Base-by-base conservation (phyloP, 2,888 invertebrate genomes). In the Tanytarsus gracilentus region DNA sequence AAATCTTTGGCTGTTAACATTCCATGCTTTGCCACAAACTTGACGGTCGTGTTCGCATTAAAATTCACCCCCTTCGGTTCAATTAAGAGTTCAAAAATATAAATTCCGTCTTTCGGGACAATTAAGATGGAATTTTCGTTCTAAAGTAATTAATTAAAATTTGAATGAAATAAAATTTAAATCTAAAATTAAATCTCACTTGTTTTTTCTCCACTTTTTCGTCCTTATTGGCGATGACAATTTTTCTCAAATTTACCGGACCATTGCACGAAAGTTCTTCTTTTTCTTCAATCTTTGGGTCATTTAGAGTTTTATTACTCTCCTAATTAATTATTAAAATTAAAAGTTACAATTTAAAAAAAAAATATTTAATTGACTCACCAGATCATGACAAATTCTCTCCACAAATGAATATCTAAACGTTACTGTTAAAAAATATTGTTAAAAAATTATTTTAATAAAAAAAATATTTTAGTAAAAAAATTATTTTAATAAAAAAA, bases 1-100 rank as follows among this genome's bases (percentile, higher is more conserved):
- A 88, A 93, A 71, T 94, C 91, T 1, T 85, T 84, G 5, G 94
- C 93, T 0, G 92, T 91, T 44, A 95, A 78, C 70, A 86, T 94
- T 0, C 93, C 92, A 67, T 86, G 81, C 0, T 82, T 80, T 29
- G 85, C 82, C 63, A 80, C 76, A 81, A 91, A 87, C 70, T 86
- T 83, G 16, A 92, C 76, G 55, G 81, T 79, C 1, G 85, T 78
- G 1, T 77, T 75, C 0, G 83, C 80, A 60, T 75, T 78, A 67
- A 81, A 84, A 27, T 72, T 67, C 1, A 70, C 66, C 67, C 75
- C 72, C 3, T 21, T 8, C 6, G 33, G 52, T 25, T 70, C 68
- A 16, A 83, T 76, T 50, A 71, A 70, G 29, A 85, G 66, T 16
- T 77, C 75, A 62, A 85, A 75, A 27, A 84, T 75, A 69, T 88